A percentile compares a stretch with the other conserved stretches of the same genome.
phyloP scores from a whole-genome alignment of 2,888 invertebrate species.

The Cosmorhoe ocellata region DNA sequence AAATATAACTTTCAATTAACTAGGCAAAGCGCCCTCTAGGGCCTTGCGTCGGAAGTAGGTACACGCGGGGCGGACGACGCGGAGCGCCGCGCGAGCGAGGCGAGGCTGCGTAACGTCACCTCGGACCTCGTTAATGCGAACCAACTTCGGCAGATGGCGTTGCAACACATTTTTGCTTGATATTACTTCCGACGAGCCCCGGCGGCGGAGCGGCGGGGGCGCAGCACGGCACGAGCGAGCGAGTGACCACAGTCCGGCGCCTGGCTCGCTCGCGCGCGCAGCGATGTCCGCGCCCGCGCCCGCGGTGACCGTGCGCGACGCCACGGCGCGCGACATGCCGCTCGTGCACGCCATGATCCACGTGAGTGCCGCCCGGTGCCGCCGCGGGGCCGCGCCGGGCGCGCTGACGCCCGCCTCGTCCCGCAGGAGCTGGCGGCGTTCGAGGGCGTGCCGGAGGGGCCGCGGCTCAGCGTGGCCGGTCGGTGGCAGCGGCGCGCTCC shows the following conservation, averaged over 20 bases:
- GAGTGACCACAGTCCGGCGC: not conserved
- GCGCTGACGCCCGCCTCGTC: slow-evolving; percentile 78
- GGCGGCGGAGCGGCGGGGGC: too few species aligned
- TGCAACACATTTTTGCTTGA: too few species aligned
- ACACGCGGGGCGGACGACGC: too few species aligned
- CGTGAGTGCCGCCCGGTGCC: slow-evolving; percentile 40
- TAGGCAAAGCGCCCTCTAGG: too few species aligned
- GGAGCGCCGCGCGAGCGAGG: too few species aligned
- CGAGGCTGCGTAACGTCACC: too few species aligned
- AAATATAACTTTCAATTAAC: too few species aligned
- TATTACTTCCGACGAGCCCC: too few species aligned
- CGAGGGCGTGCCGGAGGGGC: slow-evolving; percentile 84
- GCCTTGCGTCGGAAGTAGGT: too few species aligned
- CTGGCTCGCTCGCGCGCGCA: slow-evolving; percentile 11
- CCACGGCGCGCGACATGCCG: slow-evolving; percentile 53
- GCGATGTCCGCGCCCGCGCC: not conserved
- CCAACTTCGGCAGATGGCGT: too few species aligned
- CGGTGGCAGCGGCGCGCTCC: slow-evolving; percentile 27
- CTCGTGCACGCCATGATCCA: slow-evolving; percentile 54
- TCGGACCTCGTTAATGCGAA: too few species aligned
- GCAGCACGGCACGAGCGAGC: not conserved
- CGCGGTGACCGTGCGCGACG: slow-evolving; percentile 32
- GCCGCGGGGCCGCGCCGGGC: slow-evolving; percentile 84
- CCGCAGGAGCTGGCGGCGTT: slow-evolving; percentile 85
- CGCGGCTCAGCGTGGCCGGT: slow-evolving; percentile 80